Percentiles rank a stretch among this genome's conserved stretches.
Conservation (phyloP, 2,797 vertebrate genomes). For the Cottoperca gobio region DNA sequence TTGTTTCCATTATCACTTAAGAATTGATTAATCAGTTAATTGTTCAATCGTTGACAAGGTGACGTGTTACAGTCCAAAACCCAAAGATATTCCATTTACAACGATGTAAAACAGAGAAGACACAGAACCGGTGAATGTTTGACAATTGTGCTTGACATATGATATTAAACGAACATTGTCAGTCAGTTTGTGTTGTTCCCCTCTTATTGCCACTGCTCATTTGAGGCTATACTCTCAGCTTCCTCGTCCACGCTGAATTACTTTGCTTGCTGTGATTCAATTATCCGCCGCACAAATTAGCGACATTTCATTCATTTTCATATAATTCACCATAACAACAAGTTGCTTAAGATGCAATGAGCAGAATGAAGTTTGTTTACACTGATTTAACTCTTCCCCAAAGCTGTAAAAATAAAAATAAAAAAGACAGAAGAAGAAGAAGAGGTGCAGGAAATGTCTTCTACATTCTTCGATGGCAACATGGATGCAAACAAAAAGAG, state of each 20-base stretch:
- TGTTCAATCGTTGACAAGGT: not conserved
- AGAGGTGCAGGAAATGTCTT: too few relatives aligned
- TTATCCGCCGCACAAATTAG: slow-evolving; percentile 38
- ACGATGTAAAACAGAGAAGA: not conserved
- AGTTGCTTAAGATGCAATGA: not conserved
- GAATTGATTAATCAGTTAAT: not conserved
- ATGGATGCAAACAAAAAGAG: not conserved
- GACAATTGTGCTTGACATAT: not conserved
- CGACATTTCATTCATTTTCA: slow-evolving; percentile 33
- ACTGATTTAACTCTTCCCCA: not conserved
- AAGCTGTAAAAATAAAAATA: not conserved
- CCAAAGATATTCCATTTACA: not conserved
- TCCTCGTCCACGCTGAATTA: slow-evolving; percentile 17
- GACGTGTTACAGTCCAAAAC: not conserved
- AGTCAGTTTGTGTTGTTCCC: not conserved
- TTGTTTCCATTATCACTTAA: not conserved
- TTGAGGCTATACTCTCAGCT: not conserved
- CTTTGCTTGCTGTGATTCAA: slow-evolving; percentile 33
- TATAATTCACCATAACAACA: slow-evolving; percentile 12
- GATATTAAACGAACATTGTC: not conserved
- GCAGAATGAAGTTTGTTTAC: not conserved
- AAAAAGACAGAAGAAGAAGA: too few relatives aligned
- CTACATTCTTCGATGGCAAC: not conserved
- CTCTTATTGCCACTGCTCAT: not conserved
- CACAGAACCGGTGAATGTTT: not conserved